Evolutionary conservation across 1,140 invertebrate species (phyloP).

Genomic region (Lucilia sericata): DNA sequence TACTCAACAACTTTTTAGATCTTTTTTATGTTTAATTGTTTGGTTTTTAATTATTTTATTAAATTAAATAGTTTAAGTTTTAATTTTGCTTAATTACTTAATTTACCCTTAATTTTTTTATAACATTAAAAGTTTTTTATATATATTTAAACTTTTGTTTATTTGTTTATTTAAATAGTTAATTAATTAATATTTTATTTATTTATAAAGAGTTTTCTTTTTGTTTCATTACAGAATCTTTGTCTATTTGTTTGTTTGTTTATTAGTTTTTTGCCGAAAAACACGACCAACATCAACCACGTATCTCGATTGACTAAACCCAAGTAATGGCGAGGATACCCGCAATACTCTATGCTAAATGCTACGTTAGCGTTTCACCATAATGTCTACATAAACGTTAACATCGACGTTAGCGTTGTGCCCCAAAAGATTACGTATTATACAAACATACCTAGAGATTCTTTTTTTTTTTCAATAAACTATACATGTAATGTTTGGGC

Average conservation of each 20-base stretch:
- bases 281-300: constrained; percentile 68
- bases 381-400: too few species aligned
- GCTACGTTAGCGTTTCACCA: background rate
- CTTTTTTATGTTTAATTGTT: background rate
- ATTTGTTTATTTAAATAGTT: background rate
- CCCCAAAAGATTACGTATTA: constrained; percentile 38
- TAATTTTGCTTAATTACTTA: too few species aligned
- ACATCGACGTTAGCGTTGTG: constrained; percentile 13
- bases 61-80: constrained; percentile 3
- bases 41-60: background rate
- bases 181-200: constrained; percentile 12
- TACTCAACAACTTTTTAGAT: constrained; percentile 48
- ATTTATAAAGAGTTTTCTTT: constrained; percentile 42
- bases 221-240: background rate
- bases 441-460: background rate
- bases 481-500: background rate
- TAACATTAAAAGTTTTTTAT: too few species aligned
- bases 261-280: constrained; percentile 57
- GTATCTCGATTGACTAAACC: constrained; percentile 68
- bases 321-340: constrained; percentile 67
- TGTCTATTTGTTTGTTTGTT: constrained; percentile 46
- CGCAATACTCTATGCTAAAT: constrained; percentile 56
- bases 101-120: too few species aligned
- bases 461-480: too few species aligned
- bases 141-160: too few species aligned